Conservation (phyloP, 1,140 invertebrate species). For the Drosophila funebris region DNA sequence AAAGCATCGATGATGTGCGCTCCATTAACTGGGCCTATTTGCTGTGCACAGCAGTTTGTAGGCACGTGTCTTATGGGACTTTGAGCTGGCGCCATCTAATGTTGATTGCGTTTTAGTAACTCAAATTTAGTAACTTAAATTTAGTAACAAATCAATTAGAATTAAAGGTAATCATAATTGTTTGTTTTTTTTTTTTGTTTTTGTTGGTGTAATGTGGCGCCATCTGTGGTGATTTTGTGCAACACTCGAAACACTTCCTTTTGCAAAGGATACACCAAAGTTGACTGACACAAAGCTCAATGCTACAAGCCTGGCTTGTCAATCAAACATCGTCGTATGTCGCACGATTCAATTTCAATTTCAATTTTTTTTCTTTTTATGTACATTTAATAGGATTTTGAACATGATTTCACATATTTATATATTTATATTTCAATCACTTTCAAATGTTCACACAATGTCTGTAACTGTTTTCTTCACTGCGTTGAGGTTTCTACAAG, state of each 20-base stretch:
- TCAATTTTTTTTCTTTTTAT: too few species aligned
- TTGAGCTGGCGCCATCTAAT: not conserved
- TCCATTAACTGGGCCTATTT: constrained; percentile 15
- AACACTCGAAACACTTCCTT: too few species aligned
- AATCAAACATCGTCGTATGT: not conserved
- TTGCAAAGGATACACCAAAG: not conserved
- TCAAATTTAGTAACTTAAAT: too few species aligned
- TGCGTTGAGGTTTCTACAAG: too few species aligned
- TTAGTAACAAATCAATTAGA: too few species aligned
- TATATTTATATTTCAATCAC: too few species aligned
- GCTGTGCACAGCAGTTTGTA: not conserved
- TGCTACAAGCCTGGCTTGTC: not conserved
- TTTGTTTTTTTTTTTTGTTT: not conserved
- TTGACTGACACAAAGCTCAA: not conserved
- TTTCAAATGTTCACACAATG: too few species aligned
- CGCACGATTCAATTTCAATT: too few species aligned
- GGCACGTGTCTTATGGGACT: constrained; percentile 1
- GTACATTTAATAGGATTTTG: too few species aligned
- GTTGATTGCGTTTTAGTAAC: not conserved
- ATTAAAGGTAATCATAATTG: not conserved
- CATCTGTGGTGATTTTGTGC: constrained; percentile 7
- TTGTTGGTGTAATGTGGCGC: too few species aligned
- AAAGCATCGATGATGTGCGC: constrained; percentile 15
- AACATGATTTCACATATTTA: not conserved
- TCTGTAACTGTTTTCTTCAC: too few species aligned